Evolutionary conservation across 1,140 invertebrate genomes (phyloP).

Genomic region (Babylonia areolata): DNA sequence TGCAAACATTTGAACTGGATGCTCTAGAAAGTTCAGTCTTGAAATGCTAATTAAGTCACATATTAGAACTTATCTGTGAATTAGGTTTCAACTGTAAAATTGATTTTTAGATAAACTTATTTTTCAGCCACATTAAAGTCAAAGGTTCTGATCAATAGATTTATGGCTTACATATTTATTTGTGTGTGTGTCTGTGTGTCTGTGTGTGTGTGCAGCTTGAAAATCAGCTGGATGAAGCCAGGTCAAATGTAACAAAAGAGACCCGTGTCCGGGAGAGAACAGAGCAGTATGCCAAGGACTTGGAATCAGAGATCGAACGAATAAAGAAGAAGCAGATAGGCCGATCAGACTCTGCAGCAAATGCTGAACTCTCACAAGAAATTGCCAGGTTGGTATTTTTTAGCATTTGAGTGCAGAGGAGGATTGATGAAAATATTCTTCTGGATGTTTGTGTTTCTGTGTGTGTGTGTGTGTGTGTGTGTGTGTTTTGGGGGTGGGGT

Average conservation of each 20-base stretch:
- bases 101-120: too few relatives aligned
- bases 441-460: background rate
- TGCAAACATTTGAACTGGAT: too few relatives aligned
- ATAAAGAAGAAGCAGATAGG: conserved; percentile 66
- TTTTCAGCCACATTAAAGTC: too few relatives aligned
- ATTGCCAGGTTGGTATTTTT: conserved; percentile 48
- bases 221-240: conserved; percentile 89
- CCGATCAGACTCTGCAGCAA: conserved; percentile 72
- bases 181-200: too few relatives aligned
- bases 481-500: background rate
- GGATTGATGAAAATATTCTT: background rate
- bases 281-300: conserved; percentile 83
- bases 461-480: background rate
- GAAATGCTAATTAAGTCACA: too few relatives aligned
- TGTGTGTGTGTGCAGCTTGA: conserved; percentile 79
- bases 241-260: conserved; percentile 91
- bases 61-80: too few relatives aligned
- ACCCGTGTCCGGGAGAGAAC: conserved; percentile 91
- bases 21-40: too few relatives aligned
- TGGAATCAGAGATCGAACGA: conserved; percentile 75
- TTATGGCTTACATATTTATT: too few relatives aligned
- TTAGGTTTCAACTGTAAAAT: too few relatives aligned
- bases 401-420: background rate
- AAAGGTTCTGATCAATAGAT: too few relatives aligned
- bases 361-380: conserved; percentile 83